Evolutionary conservation across 2,888 invertebrate species (phyloP), one percentile per base, ranked within the genome.

Genomic region (Pristionchus arcanus): DNA sequence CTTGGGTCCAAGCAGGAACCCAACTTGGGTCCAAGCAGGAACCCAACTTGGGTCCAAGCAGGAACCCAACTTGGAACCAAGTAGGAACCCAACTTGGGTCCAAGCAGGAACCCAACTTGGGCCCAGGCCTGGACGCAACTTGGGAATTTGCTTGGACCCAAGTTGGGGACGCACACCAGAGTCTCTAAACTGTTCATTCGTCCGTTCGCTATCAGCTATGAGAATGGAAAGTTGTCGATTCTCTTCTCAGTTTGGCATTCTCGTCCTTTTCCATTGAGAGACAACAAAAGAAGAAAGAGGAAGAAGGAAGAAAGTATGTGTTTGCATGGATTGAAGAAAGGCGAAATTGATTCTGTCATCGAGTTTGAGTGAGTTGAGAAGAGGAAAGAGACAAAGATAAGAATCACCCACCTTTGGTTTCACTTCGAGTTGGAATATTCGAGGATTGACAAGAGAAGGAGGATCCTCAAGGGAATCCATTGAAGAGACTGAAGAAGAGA

Each of bases 271-370:
- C 59, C 34, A 31, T 85, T 85, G 55, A 59, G 37, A 59, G 84
- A 85, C 59, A 85, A 85, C 84, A 85, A 85, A 85, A 59, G 81
- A 53, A 83, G 59, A 59, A 74, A 59, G 84, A 85, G 84, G 84
- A 85, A 85, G 84, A 85, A 85, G 59, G 59, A 85, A 59, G 59
- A 85, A 49, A 85, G 34, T 59, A 34, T 85, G 49, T 85, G 81
- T 81, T 81, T 81, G 81, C 81, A 81, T 81, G 81, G 81, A 81
- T 81, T 81, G 81, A 81, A 81, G 81, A 53, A 81, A 28, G 49
- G 49, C 42, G 15, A 81, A 28, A 81, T 49, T 49, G 28, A 53
- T 28, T 42, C n/a, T 28, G 81, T 53, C 81, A 81, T 81, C 28
- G 81, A 81, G 49, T 81, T 31, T 49, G 81, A 81, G 81, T 81